Evolutionary conservation across 2,888 invertebrate genomes (phyloP).

Genomic region (Amblyteles armatorius): DNA sequence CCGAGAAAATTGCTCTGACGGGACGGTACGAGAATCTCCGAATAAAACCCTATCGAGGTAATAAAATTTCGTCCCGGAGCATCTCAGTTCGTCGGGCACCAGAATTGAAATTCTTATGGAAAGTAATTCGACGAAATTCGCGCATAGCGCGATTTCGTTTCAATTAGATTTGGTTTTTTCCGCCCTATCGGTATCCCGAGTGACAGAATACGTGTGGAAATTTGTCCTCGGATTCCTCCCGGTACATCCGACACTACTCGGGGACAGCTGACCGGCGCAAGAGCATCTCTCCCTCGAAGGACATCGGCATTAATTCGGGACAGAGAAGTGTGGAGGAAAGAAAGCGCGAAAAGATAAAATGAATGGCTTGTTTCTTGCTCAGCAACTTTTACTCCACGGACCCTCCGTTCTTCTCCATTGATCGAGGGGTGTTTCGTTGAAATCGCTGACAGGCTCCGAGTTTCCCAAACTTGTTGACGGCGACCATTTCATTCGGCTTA

Average conservation of each 20-base stretch:
- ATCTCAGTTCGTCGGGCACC: background rate
- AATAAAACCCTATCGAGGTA: background rate
- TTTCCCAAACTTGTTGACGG: background rate
- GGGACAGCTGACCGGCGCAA: background rate
- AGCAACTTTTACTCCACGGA: constrained; percentile 21
- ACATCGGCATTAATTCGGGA: constrained; percentile 2
- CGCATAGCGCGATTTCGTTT: background rate
- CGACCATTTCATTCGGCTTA: background rate
- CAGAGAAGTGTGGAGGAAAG: background rate
- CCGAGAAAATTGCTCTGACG: background rate
- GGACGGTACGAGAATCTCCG: background rate
- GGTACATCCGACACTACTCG: background rate
- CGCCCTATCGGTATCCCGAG: background rate
- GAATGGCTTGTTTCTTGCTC: constrained; percentile 32
- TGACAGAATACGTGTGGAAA: background rate
- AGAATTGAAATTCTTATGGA: background rate
- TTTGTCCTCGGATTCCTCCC: background rate
- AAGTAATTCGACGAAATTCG: background rate
- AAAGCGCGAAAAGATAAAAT: constrained; percentile 6
- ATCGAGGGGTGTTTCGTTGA: background rate
- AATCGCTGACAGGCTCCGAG: background rate
- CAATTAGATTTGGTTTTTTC: background rate
- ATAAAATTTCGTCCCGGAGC: background rate
- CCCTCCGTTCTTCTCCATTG: background rate
- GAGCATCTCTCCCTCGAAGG: background rate